Percentiles rank a stretch among this genome's conserved stretches.
phyloP scores from a whole-genome alignment of 2,888 invertebrate species.

The Melanargia galathea region DNA sequence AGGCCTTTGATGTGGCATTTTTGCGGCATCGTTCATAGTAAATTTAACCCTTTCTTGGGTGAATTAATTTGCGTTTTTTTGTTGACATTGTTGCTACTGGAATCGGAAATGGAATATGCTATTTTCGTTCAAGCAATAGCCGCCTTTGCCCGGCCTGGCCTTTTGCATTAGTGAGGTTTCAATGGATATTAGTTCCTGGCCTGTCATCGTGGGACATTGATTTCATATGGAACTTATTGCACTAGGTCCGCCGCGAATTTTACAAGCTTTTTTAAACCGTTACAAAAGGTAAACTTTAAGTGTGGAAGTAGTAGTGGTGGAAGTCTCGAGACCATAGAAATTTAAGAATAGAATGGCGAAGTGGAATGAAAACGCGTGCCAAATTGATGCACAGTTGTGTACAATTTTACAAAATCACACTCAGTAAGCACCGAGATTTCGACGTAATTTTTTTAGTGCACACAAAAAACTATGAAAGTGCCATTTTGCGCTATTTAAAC shows the following conservation, averaged over 20 bases:
- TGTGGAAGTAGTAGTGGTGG: too few species aligned
- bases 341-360: too few species aligned
- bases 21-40: conserved; percentile 52
- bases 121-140: neutral
- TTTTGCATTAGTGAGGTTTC: conserved; percentile 11
- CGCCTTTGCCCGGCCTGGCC: neutral
- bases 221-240: neutral
- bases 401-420: too few species aligned
- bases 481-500: too few species aligned
- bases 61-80: conserved; percentile 64
- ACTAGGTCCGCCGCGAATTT: neutral
- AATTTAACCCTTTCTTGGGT: conserved; percentile 56
- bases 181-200: conserved; percentile 3
- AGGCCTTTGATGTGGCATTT: conserved; percentile 53
- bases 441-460: too few species aligned
- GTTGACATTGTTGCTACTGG: conserved; percentile 29
- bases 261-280: neutral
- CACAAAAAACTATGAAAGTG: too few species aligned
- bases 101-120: conserved; percentile 23
- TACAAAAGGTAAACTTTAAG: too few species aligned
- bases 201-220: neutral
- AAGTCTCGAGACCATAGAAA: too few species aligned
- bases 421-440: too few species aligned
- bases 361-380: too few species aligned
- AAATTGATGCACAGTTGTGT: too few species aligned